phyloP scores from a whole-genome alignment of 2,888 invertebrate species.

The Belgica antarctica region DNA sequence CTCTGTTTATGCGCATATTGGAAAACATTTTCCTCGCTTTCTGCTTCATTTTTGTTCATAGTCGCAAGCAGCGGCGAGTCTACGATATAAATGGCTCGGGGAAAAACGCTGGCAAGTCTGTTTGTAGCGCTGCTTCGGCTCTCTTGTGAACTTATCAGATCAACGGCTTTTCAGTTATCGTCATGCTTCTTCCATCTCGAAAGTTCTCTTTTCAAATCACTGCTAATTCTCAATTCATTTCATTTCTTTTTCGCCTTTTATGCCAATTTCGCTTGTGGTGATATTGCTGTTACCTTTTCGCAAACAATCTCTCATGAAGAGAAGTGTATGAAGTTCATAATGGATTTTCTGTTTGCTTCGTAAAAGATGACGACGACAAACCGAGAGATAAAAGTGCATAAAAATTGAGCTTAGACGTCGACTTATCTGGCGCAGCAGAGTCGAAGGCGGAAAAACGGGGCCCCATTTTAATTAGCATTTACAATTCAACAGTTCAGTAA shows the following conservation, averaged over 20 bases:
- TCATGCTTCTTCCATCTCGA: neutral
- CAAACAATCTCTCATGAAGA: neutral
- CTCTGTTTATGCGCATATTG: neutral
- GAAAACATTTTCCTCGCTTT: neutral
- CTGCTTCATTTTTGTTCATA: neutral
- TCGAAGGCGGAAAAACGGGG: no score
- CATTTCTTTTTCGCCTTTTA: neutral
- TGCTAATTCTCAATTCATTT: constrained; percentile 1
- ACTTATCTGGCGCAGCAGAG: no score
- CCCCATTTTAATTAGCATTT: neutral
- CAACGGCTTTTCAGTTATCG: constrained; percentile 7
- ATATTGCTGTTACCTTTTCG: neutral
- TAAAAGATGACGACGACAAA: neutral
- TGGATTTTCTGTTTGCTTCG: neutral
- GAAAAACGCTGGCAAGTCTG: neutral
- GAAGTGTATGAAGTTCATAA: neutral
- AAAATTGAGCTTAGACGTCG: neutral
- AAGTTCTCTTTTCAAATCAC: neutral
- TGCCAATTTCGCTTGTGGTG: constrained; percentile 2
- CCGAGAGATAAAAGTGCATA: neutral
- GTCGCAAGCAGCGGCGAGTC: neutral
- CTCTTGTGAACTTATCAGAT: constrained; percentile 1
- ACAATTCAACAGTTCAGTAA: neutral
- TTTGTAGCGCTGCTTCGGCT: neutral
- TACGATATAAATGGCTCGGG: neutral